Evolutionary conservation across 2,113 vertebrate genomes (phyloP).

Genomic region (Etia nguti): DNA sequence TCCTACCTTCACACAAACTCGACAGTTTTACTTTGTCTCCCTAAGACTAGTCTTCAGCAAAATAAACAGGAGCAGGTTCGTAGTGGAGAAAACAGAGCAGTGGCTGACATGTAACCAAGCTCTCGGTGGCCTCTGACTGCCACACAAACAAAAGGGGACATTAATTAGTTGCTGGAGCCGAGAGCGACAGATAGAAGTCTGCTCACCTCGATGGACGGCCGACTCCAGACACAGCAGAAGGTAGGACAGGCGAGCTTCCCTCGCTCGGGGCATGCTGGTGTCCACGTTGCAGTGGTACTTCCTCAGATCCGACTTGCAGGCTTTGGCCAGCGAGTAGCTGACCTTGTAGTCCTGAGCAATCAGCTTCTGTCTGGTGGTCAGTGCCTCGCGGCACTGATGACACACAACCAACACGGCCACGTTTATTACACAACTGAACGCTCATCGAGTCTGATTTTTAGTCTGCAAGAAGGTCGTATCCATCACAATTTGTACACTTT

Average conservation of each 20-base stretch:
- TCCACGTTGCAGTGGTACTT: slow-evolving; percentile 92
- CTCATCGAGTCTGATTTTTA: rapidly evolving
- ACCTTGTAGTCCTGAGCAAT: slow-evolving; percentile 96
- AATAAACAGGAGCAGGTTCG: background rate
- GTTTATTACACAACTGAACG: background rate
- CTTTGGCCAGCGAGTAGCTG: slow-evolving; percentile 94
- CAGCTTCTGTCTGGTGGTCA: slow-evolving; percentile 93
- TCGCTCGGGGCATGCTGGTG: slow-evolving; percentile 85
- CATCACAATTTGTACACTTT: background rate
- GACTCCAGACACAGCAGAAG: slow-evolving; percentile 93
- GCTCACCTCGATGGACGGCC: slow-evolving; percentile 87
- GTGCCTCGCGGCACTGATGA: slow-evolving; percentile 85
- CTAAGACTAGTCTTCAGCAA: background rate
- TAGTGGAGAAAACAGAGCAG: background rate
- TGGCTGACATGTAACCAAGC: background rate
- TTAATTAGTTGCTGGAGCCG: background rate
- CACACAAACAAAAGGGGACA: background rate
- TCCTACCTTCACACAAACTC: background rate
- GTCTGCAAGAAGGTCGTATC: rapidly evolving
- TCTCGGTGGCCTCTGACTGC: background rate
- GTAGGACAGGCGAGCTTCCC: slow-evolving; percentile 93
- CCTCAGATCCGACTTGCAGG: slow-evolving; percentile 90
- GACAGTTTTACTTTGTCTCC: background rate
- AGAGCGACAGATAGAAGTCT: rapidly evolving
- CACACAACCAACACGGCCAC: background rate